A percentile compares a stretch with the other conserved stretches of the same genome.
Evolutionary conservation across 1,140 invertebrate genomes (phyloP).

Genomic region (Eumeta japonica): DNA sequence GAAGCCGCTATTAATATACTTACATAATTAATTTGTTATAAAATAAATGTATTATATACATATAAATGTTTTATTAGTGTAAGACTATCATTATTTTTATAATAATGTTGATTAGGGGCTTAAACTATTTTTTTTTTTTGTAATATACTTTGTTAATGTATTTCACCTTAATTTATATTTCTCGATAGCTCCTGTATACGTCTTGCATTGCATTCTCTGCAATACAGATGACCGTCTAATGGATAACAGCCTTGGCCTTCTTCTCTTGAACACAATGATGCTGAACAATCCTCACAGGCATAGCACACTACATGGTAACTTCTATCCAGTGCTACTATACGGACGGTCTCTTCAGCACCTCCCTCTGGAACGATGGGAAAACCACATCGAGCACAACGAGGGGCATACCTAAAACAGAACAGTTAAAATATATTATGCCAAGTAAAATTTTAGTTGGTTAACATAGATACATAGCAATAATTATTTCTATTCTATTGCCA

Average conservation of each 20-base stretch:
- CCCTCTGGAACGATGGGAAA: constrained; percentile 93
- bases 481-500: too few species aligned
- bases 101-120: too few species aligned
- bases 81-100: too few species aligned
- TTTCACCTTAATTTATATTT: constrained; percentile 60
- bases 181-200: constrained; percentile 80
- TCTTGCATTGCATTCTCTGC: constrained; percentile 92
- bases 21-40: too few species aligned
- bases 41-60: too few species aligned
- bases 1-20: too few species aligned
- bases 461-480: not conserved
- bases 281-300: constrained; percentile 94
- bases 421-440: too few species aligned
- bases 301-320: constrained; percentile 98
- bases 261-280: constrained; percentile 89
- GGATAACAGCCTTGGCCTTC: constrained; percentile 95
- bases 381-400: constrained; percentile 90
- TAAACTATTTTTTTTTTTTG: too few species aligned
- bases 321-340: constrained; percentile 94
- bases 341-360: constrained; percentile 92
- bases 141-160: too few species aligned
- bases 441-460: too few species aligned
- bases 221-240: constrained; percentile 91
- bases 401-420: constrained; percentile 79
- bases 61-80: too few species aligned